phyloP scores from a whole-genome alignment of 2,888 invertebrate species.

The Erebia aethiops region DNA sequence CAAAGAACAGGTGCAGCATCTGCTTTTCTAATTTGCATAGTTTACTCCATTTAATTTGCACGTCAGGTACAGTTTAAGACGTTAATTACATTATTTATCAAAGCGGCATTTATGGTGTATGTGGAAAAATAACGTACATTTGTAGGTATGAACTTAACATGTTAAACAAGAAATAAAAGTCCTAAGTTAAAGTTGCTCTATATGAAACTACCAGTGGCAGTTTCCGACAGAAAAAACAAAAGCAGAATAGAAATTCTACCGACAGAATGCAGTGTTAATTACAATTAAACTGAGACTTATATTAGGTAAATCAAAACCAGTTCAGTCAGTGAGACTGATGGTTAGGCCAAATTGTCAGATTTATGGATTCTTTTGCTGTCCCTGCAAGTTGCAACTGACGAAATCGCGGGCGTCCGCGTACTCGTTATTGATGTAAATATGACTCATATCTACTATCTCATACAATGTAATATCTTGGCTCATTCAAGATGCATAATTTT shows the following conservation, averaged over 20 bases:
- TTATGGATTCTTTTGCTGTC: not conserved
- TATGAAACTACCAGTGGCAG: too few relatives aligned
- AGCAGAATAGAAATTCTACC: too few relatives aligned
- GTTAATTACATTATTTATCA: conserved; percentile 34
- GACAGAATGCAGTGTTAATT: too few relatives aligned
- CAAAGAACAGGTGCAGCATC: conserved; percentile 24
- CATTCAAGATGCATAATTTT: conserved; percentile 8
- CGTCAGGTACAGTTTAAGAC: conserved; percentile 16
- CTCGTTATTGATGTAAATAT: not conserved
- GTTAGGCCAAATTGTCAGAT: too few relatives aligned
- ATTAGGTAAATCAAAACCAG: not conserved
- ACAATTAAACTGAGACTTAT: too few relatives aligned
- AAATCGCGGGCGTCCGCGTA: not conserved
- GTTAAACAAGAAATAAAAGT: too few relatives aligned
- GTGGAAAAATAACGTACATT: conserved; percentile 17
- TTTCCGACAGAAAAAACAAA: too few relatives aligned
- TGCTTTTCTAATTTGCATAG: conserved; percentile 26
- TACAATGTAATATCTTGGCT: conserved; percentile 18
- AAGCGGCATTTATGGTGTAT: conserved; percentile 8
- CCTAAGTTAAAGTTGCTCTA: too few relatives aligned
- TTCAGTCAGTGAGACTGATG: not conserved
- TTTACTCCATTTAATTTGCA: conserved; percentile 29
- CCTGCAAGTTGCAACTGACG: too few relatives aligned
- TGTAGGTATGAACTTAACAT: not conserved
- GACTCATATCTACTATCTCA: conserved; percentile 6